Conservation (phyloP, 1,140 invertebrate genomes). For the Cydia pomonella region DNA sequence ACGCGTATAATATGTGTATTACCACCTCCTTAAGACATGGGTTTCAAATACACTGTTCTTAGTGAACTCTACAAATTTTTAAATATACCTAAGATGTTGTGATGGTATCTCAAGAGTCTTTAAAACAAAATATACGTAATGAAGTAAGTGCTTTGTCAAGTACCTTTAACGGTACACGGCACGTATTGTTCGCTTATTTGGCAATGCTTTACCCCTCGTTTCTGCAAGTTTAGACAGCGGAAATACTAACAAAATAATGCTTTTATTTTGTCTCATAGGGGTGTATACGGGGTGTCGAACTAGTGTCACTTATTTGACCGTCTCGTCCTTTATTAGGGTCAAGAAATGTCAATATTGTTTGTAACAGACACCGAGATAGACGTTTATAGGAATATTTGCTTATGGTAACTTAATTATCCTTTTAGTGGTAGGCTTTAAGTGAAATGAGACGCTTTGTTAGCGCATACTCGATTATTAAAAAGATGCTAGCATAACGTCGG, state of each 20-base stretch:
- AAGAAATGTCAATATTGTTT: conserved; percentile 46
- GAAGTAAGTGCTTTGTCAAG: conserved; percentile 25
- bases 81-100: no score
- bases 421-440: neutral
- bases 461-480: neutral
- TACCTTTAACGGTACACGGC: neutral
- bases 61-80: no score
- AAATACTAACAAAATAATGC: conserved; percentile 46
- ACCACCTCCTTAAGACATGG: no score
- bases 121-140: neutral
- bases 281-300: conserved; percentile 52
- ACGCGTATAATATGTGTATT: no score
- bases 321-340: conserved; percentile 59
- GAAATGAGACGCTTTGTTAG: neutral
- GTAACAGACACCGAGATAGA: conserved; percentile 43
- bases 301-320: conserved; percentile 57
- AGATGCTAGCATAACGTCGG: no score
- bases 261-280: conserved; percentile 64
- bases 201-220: conserved; percentile 19
- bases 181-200: conserved; percentile 11
- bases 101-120: no score
- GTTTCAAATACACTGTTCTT: no score
- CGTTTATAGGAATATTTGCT: conserved; percentile 39
- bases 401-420: conserved; percentile 21
- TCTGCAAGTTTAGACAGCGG: conserved; percentile 29